phyloP scores from a whole-genome alignment of 30 jellyfish, hydroid and myxozoan genomes.

The Turritopsis rubra region DNA sequence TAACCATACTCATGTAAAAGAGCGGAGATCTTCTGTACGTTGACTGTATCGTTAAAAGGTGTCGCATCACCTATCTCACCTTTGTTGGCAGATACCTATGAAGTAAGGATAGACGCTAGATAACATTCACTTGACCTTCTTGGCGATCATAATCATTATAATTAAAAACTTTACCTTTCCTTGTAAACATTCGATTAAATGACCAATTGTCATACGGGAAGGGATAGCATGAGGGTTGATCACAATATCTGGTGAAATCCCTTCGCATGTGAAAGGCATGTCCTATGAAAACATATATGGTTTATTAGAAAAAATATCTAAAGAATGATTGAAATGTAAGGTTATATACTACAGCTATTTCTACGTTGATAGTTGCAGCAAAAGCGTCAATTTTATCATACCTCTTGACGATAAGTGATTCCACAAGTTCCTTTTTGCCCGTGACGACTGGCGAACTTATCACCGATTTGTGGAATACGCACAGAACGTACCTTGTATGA shows the following conservation, averaged over 20 bases:
- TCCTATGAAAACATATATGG: constrained; percentile 44
- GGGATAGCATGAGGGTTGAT: constrained; percentile 99
- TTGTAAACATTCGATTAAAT: constrained; percentile 95
- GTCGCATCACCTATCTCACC: constrained; percentile 99
- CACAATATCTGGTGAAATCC: constrained; percentile 94
- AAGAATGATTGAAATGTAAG: neutral
- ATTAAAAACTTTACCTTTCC: constrained; percentile 61
- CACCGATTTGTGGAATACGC: constrained; percentile 98
- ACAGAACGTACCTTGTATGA: constrained; percentile 87
- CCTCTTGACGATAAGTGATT: constrained; percentile 97
- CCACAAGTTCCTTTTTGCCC: constrained; percentile 99
- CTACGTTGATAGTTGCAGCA: neutral
- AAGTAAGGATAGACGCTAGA: neutral
- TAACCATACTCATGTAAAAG: constrained; percentile 90
- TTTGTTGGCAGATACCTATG: constrained; percentile 96
- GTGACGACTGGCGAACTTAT: constrained; percentile 99
- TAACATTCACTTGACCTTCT: neutral
- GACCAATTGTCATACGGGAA: constrained; percentile 99
- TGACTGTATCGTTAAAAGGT: constrained; percentile 98
- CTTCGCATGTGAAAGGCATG: constrained; percentile 99
- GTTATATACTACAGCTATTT: neutral
- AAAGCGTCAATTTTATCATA: constrained; percentile 22
- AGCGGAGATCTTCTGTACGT: constrained; percentile 90
- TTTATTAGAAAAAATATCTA: neutral
- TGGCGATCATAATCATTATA: neutral